Base-by-base conservation (phyloP, 1,140 invertebrate genomes). In the Tetraneura akinire region DNA sequence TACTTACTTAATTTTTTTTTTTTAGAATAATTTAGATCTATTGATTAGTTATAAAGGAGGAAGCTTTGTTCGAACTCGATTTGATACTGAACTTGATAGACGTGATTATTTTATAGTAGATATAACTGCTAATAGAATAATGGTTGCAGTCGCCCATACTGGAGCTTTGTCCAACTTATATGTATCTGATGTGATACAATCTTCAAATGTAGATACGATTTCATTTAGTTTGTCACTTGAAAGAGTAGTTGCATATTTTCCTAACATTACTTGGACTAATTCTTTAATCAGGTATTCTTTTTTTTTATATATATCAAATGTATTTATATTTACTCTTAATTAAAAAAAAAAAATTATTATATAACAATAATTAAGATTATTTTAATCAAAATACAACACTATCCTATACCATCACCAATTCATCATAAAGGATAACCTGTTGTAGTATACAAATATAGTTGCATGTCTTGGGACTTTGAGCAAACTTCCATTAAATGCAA, bases 141-240 rank as follows among this genome's bases (percentile, higher is more conserved):
- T 97, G 83, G 89, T 96, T 60, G 93, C 93, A 82, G 92, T 94
- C n/a, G 91, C 91, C 84, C 94, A 96, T 85, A 90, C 91, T 4
- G 88, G 91, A 62, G 90, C 88, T 9, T 83, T 90, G 8, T 89
- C 92, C 8, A 91, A 96, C 86, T 87, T 97, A 51, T 97, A 96
- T 81, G 89, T 92, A 9, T 92, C 91, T 0, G 90, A 92, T 84
- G 82, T 86, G 21, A 88, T 91, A 74, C 83, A 86, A 78, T 73
- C 74, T 23, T 53, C 53, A 29, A 49, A 71, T 70, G 13, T 37
- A 70, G 87, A 85, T 18, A 87, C 87, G 37, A 88, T 89, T 81
- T 88, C 88, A 1, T 98, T 96, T 84, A 89, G 91, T 0, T 85
- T 96, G 42, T 96, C 94, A 0, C 86, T 98, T 70, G 90, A 94